These are phyloP conservation scores for Cassiopea andromeda DNA, from an alignment of 30 jellyfish, hydroid and myxozoan genomes.

Conservation along the genomic window DNA sequence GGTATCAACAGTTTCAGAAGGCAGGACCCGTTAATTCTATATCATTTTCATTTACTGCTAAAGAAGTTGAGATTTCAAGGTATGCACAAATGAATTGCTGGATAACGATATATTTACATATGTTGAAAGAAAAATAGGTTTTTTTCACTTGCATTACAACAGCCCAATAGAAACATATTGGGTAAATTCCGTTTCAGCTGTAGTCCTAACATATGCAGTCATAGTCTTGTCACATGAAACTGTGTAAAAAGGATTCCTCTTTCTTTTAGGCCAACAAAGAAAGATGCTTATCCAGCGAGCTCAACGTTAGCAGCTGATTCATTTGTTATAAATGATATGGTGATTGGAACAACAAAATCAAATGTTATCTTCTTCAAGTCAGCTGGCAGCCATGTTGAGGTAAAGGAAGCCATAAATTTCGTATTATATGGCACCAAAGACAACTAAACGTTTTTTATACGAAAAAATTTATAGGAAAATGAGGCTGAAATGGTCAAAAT, in stretches of 20 bases:
- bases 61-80: constrained; percentile 39
- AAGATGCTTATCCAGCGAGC: constrained; percentile 62
- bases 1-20: constrained; percentile 71
- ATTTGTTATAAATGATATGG: constrained; percentile 71
- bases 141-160: no score
- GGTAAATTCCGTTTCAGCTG: no score
- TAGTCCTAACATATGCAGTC: no score
- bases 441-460: no score
- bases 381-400: constrained; percentile 83
- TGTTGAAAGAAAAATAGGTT: not conserved
- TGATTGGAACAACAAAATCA: constrained; percentile 70
- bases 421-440: no score
- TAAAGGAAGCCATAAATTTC: constrained; percentile 12
- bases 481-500: no score
- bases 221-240: not conserved
- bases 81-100: not conserved
- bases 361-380: constrained; percentile 64
- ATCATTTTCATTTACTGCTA: constrained; percentile 40
- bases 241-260: not conserved
- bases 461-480: no score
- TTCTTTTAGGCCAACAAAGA: constrained; percentile 29
- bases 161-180: no score
- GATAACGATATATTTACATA: not conserved
- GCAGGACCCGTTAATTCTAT: constrained; percentile 68
- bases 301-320: constrained; percentile 70